These are phyloP conservation scores for Cyprinodon variegatus DNA, from an alignment of 2,113 vertebrate genomes.

Conservation along the genomic window DNA sequence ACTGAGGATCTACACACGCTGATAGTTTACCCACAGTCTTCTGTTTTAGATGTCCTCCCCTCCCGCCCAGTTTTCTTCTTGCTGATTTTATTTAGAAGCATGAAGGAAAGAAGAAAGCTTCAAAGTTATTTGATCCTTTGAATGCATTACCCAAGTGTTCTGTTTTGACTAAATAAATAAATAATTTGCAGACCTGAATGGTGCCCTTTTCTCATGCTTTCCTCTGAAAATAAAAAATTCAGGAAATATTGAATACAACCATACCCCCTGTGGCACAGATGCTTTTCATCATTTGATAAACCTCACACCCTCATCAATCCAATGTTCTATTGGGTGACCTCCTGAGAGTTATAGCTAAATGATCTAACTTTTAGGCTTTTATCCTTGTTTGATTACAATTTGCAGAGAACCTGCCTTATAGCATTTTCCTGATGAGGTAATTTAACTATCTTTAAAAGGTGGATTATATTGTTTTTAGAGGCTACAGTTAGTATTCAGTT, in stretches of 20 bases:
- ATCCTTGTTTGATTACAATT: neutral
- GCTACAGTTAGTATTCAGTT: neutral
- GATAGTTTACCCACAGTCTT: conserved; percentile 37
- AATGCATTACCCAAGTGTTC: conserved; percentile 41
- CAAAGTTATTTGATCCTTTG: conserved; percentile 47
- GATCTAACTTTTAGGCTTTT: neutral
- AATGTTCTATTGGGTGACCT: neutral
- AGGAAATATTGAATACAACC: neutral
- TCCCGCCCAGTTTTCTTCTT: conserved; percentile 19
- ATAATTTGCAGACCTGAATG: neutral
- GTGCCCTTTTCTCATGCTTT: neutral
- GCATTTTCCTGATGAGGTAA: neutral
- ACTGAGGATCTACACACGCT: conserved; percentile 31
- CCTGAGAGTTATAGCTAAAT: neutral
- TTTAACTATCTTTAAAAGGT: neutral
- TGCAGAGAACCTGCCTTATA: neutral
- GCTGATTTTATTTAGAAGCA: conserved; percentile 26
- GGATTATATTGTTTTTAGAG: neutral
- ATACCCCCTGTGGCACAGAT: too few relatives aligned
- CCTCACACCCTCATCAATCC: neutral
- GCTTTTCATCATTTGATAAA: too few relatives aligned
- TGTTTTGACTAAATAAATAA: neutral
- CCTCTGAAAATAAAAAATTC: too few relatives aligned
- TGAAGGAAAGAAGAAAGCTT: conserved; percentile 22
- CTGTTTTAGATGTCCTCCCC: conserved; percentile 34